Evolutionary conservation across 1,140 invertebrate genomes (phyloP).

Genomic region (Dinoponera quadriceps): DNA sequence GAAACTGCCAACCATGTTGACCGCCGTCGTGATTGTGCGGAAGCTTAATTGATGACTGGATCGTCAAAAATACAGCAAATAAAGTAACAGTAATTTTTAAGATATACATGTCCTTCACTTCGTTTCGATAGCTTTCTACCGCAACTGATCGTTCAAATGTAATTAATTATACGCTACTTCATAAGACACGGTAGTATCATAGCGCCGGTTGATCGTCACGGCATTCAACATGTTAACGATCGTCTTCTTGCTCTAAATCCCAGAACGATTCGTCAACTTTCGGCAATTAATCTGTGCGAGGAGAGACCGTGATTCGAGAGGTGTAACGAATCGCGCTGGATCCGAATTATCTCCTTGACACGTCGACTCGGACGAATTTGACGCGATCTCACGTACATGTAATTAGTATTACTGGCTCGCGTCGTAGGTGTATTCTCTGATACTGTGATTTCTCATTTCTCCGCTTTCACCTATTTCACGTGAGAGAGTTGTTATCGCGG

Average conservation of each 20-base stretch:
- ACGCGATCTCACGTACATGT: not conserved
- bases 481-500: not conserved
- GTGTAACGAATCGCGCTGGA: not conserved
- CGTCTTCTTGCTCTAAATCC: not conserved
- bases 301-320: not conserved
- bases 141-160: too few relatives aligned
- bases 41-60: too few relatives aligned
- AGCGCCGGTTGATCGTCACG: too few relatives aligned
- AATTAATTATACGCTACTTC: too few relatives aligned
- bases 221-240: too few relatives aligned
- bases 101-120: too few relatives aligned
- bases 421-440: not conserved
- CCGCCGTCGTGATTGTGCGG: too few relatives aligned
- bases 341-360: not conserved
- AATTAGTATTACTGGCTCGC: not conserved
- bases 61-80: too few relatives aligned
- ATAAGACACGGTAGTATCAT: too few relatives aligned
- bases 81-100: too few relatives aligned
- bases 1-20: too few relatives aligned
- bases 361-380: not conserved
- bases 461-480: not conserved
- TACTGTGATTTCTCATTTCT: conserved; percentile 1
- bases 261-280: not conserved
- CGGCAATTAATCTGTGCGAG: not conserved
- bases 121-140: too few relatives aligned